phyloP scores from a whole-genome alignment of 2,113 vertebrate genomes.

The Atlantisia rogersi region DNA sequence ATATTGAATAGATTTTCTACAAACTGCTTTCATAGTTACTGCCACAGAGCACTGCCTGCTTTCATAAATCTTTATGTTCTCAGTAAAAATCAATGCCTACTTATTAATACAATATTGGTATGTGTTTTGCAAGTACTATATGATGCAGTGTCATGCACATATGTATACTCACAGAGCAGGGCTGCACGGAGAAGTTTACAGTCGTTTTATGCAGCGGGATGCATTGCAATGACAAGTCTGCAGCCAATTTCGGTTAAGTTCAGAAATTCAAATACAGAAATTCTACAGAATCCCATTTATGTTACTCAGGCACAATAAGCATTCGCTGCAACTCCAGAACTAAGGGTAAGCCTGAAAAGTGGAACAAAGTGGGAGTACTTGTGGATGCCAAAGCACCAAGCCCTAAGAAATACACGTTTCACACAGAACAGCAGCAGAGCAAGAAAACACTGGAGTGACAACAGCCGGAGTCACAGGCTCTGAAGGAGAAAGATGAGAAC shows the following conservation, averaged over 20 bases:
- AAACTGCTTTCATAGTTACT: constrained; percentile 14
- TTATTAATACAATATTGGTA: constrained; percentile 57
- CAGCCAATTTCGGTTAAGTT: not conserved
- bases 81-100: constrained; percentile 55
- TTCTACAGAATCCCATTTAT: constrained; percentile 42
- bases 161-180: not conserved
- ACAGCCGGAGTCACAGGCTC: not conserved
- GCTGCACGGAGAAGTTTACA: not conserved
- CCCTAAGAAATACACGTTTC: not conserved
- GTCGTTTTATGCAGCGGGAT: not conserved
- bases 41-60: not conserved
- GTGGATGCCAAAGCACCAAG: not conserved
- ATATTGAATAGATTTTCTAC: constrained; percentile 15
- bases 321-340: not conserved
- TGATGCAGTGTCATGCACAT: not conserved
- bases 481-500: not conserved
- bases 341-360: not conserved
- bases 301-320: not conserved
- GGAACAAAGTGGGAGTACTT: not conserved
- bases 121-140: constrained; percentile 1
- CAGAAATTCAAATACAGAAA: constrained; percentile 44
- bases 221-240: not conserved
- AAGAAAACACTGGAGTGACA: not conserved
- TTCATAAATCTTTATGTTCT: constrained; percentile 48
- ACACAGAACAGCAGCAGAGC: not conserved